phyloP scores from a whole-genome alignment of 2,113 vertebrate genomes.

The Neopipo cinnamomea region DNA sequence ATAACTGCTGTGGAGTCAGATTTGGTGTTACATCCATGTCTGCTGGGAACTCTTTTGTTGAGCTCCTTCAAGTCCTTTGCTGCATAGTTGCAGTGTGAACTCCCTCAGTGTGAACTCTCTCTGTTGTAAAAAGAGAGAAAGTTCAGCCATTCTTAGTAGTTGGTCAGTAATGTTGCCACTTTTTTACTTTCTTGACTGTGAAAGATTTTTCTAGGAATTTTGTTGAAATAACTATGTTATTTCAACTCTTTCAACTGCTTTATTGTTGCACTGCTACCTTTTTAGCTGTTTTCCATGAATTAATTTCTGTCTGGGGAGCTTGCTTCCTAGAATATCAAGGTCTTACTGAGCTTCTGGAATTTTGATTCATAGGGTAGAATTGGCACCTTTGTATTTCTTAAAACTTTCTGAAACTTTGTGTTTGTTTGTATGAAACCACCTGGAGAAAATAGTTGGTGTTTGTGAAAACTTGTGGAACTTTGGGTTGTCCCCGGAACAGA shows the following conservation, averaged over 20 bases:
- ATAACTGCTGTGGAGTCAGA: not conserved
- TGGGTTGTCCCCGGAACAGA: not conserved
- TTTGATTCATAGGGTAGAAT: not conserved
- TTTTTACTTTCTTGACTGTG: not conserved
- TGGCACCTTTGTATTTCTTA: not conserved
- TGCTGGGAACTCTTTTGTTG: accelerated
- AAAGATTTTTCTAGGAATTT: not conserved
- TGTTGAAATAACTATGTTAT: not conserved
- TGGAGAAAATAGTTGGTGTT: not conserved
- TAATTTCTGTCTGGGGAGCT: not conserved
- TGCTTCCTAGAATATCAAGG: not conserved
- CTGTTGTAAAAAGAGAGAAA: not conserved
- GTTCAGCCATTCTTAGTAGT: not conserved
- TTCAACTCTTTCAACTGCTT: no score
- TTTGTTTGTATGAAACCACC: not conserved
- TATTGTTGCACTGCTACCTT: not conserved
- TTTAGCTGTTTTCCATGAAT: not conserved
- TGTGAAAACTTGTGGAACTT: not conserved
- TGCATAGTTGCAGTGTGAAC: accelerated
- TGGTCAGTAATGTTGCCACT: not conserved
- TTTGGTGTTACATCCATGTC: accelerated
- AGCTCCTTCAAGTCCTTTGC: not conserved
- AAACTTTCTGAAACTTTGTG: not conserved
- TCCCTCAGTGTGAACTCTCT: not conserved
- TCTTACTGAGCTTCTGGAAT: not conserved